Conservation (phyloP, 2,113 vertebrate genomes). For the Oreochromis spilurus region DNA sequence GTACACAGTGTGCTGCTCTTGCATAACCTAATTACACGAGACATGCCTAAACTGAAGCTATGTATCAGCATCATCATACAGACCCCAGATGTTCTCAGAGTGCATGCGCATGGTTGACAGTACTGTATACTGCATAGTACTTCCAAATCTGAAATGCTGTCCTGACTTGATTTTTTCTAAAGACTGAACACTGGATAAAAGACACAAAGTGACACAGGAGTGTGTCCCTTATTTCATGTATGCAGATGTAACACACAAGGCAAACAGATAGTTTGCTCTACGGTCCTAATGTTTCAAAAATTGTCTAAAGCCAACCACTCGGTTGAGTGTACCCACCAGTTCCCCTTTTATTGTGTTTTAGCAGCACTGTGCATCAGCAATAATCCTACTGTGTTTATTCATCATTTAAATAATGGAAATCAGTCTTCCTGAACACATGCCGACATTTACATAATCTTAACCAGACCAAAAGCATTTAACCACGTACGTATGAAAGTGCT, state of each 20-base stretch:
- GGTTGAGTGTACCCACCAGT: neutral
- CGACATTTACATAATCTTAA: neutral
- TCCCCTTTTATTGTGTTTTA: neutral
- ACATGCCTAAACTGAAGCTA: neutral
- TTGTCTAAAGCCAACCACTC: neutral
- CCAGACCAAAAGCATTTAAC: neutral
- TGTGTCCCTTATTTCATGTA: neutral
- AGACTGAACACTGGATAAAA: neutral
- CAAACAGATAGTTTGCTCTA: neutral
- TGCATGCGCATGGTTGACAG: neutral
- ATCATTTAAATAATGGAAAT: neutral
- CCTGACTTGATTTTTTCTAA: neutral
- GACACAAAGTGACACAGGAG: neutral
- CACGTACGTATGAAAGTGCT: neutral
- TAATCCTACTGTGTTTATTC: neutral
- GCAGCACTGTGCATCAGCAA: neutral
- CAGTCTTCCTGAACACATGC: neutral
- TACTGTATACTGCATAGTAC: neutral
- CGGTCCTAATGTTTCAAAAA: neutral
- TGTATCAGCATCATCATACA: neutral
- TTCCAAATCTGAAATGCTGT: neutral
- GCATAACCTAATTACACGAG: neutral
- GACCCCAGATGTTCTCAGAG: neutral
- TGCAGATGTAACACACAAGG: neutral
- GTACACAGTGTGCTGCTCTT: neutral